Evolutionary conservation across 2,113 vertebrate species (phyloP).

Genomic region (Myocastor coypus): DNA sequence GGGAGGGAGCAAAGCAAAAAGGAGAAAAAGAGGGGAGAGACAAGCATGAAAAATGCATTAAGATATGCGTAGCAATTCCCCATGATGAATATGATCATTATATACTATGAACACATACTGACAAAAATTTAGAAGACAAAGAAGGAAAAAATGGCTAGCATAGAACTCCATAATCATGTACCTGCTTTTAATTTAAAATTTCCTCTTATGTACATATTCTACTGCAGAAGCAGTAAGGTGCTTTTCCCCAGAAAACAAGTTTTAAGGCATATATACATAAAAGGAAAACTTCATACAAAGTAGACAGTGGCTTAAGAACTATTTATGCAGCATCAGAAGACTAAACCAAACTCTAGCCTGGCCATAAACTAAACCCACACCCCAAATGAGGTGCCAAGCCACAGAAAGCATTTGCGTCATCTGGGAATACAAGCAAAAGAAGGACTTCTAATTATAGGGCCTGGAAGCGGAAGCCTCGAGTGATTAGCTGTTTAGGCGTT

Average conservation of each 20-base stretch:
- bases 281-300: slow-evolving; percentile 89
- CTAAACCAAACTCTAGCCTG: slow-evolving; percentile 94
- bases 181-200: slow-evolving; percentile 84
- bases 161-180: slow-evolving; percentile 74
- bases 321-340: slow-evolving; percentile 98
- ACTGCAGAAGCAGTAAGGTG: slow-evolving; percentile 80
- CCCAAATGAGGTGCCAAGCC: slow-evolving; percentile 99
- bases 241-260: slow-evolving; percentile 80
- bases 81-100: not conserved
- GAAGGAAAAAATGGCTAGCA: slow-evolving; percentile 55
- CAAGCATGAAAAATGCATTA: not conserved
- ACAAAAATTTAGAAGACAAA: slow-evolving; percentile 44
- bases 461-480: slow-evolving; percentile 97
- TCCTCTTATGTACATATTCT: slow-evolving; percentile 84
- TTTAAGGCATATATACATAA: slow-evolving; percentile 86
- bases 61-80: not conserved
- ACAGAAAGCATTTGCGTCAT: slow-evolving; percentile 99
- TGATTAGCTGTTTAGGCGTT: slow-evolving; percentile 98
- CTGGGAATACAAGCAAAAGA: slow-evolving; percentile 98
- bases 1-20: not conserved
- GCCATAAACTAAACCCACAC: slow-evolving; percentile 98
- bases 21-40: not conserved
- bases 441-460: slow-evolving; percentile 99
- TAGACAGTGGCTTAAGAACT: slow-evolving; percentile 93
- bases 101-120: not conserved